Conservation (phyloP, 2,113 vertebrate species). For the Sprattus sprattus region DNA sequence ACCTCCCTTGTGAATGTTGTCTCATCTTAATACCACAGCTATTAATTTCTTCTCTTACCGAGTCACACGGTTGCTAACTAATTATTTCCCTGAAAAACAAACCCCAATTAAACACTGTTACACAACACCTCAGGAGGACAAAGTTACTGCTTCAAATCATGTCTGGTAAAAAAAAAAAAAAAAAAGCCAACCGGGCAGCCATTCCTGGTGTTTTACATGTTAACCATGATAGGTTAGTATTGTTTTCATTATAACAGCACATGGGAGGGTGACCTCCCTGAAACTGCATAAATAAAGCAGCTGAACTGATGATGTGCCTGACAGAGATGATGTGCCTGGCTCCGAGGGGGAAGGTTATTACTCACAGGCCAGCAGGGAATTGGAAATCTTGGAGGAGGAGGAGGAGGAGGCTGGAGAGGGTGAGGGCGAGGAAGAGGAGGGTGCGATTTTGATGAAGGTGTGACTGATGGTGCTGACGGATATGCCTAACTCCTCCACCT, state of each 20-base stretch:
- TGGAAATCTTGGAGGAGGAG: conserved; percentile 21
- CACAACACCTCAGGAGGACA: background rate
- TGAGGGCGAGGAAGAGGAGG: conserved; percentile 52
- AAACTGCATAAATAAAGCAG: background rate
- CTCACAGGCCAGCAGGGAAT: conserved; percentile 65
- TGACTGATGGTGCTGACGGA: conserved; percentile 89
- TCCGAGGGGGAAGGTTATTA: conserved; percentile 26
- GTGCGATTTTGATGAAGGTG: conserved; percentile 82
- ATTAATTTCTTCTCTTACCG: background rate
- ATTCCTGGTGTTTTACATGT: background rate
- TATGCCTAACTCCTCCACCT: conserved; percentile 90
- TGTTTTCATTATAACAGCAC: background rate
- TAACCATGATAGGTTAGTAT: background rate
- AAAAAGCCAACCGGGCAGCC: background rate
- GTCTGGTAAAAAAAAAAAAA: background rate
- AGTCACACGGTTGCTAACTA: background rate
- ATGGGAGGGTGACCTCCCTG: background rate
- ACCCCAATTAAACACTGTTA: background rate
- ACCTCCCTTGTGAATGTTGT: background rate
- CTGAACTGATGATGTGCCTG: background rate
- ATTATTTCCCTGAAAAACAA: background rate
- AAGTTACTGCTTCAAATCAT: background rate
- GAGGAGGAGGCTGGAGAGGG: conserved; percentile 26
- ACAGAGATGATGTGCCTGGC: too few relatives aligned
- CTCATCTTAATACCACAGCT: background rate